Conservation (phyloP, 1,140 invertebrate genomes). For the Mesaphorura yosii region DNA sequence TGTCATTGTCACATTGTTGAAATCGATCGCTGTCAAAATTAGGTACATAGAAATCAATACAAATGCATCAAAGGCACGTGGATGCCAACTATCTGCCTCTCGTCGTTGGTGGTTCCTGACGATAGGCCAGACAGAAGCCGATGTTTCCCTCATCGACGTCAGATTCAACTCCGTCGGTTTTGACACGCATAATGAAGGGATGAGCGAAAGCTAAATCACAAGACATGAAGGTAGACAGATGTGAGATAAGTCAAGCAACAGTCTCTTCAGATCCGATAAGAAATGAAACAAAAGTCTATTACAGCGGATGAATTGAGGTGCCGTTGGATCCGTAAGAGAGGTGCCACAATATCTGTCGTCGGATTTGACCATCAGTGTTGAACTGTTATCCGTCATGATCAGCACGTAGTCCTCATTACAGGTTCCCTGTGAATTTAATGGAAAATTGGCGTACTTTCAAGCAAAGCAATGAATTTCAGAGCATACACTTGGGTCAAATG, state of each 20-base stretch:
- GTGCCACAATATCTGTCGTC: conserved; percentile 28
- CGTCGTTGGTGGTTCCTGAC: conserved; percentile 25
- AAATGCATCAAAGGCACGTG: too few relatives aligned
- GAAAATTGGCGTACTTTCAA: not conserved
- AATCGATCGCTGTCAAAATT: too few relatives aligned
- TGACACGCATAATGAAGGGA: conserved; percentile 26
- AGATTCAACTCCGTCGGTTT: conserved; percentile 16
- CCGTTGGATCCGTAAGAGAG: too few relatives aligned
- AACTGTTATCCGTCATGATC: conserved; percentile 25
- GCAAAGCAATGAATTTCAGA: not conserved
- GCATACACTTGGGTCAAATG: not conserved
- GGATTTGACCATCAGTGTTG: conserved; percentile 4
- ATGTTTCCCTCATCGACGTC: conserved; percentile 18
- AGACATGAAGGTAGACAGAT: not conserved
- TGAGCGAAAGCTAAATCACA: conserved; percentile 1
- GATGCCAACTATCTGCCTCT: too few relatives aligned
- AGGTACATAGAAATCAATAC: too few relatives aligned
- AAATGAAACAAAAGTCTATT: not conserved
- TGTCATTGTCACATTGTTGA: too few relatives aligned
- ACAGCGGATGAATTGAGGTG: too few relatives aligned
- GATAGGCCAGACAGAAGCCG: conserved; percentile 22
- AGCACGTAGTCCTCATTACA: conserved; percentile 22
- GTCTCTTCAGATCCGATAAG: conserved; percentile 14
- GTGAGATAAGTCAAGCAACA: not conserved
- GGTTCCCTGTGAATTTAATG: not conserved